Conservation (phyloP, 2,113 vertebrate genomes). For the Trochalopteron elliotii region DNA sequence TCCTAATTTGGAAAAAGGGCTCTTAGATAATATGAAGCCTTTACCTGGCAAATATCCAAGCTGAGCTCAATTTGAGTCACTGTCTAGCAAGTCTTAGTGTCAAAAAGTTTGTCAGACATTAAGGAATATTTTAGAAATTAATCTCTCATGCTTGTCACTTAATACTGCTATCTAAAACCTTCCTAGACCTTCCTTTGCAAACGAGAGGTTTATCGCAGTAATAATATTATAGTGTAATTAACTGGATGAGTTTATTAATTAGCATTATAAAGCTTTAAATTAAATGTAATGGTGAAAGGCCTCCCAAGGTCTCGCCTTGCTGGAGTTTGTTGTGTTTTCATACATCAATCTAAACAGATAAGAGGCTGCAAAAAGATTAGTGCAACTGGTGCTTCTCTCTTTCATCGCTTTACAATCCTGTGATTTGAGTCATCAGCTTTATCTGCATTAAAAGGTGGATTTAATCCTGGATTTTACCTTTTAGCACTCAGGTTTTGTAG, state of each 20-base stretch:
- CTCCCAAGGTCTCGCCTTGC: not conserved
- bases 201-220: conserved; percentile 17
- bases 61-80: not conserved
- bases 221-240: conserved; percentile 22
- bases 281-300: not conserved
- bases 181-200: conserved; percentile 31
- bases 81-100: not conserved
- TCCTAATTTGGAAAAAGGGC: not conserved
- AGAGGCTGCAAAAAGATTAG: not conserved
- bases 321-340: conserved; percentile 19
- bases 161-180: not conserved
- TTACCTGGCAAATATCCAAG: not conserved
- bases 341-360: not conserved
- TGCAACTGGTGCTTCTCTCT: not conserved
- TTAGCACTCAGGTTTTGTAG: not conserved
- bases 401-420: not conserved
- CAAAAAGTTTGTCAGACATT: not conserved
- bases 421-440: not conserved
- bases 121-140: conserved; percentile 13
- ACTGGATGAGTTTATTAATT: conserved; percentile 42
- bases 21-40: not conserved
- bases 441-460: not conserved
- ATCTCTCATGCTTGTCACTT: conserved; percentile 25
- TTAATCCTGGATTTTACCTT: not conserved
- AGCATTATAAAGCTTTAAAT: conserved; percentile 21